These are phyloP conservation scores for Drosophila sordidapex DNA, from an alignment of 2,888 invertebrate genomes.

Conservation along the genomic window DNA sequence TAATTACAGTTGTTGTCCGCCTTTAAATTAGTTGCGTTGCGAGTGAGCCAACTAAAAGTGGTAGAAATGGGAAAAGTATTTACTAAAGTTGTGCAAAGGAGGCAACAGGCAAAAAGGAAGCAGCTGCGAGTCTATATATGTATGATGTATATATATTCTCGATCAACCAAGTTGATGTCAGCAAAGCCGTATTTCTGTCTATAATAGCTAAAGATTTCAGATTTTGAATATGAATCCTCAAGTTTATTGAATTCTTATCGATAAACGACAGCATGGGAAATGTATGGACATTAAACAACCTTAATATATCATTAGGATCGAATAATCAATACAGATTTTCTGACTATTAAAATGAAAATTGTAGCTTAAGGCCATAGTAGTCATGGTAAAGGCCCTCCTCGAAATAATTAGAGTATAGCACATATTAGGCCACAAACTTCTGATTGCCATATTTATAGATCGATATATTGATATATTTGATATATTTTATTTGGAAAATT, in stretches of 20 bases:
- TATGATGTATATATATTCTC: neutral
- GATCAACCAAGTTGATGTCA: neutral
- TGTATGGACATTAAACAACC: no score
- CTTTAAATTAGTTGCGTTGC: conserved; percentile 59
- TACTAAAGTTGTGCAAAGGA: neutral
- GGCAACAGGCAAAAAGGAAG: neutral
- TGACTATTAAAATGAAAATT: no score
- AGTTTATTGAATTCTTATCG: neutral
- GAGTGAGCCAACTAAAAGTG: neutral
- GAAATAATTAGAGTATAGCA: no score
- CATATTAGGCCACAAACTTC: neutral
- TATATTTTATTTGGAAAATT: no score
- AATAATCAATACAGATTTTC: no score
- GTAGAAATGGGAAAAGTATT: conserved; percentile 16
- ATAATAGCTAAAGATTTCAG: neutral
- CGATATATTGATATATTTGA: neutral
- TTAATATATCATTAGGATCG: no score
- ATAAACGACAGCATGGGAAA: no score
- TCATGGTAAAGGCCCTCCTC: no score
- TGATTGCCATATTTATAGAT: neutral
- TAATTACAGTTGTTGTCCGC: conserved; percentile 63
- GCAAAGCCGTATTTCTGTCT: neutral
- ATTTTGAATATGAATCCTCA: no score
- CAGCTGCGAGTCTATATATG: neutral
- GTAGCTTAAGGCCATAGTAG: no score